Evolutionary conservation across 2,888 invertebrate genomes (phyloP).

Genomic region (Eupithecia subfuscata): DNA sequence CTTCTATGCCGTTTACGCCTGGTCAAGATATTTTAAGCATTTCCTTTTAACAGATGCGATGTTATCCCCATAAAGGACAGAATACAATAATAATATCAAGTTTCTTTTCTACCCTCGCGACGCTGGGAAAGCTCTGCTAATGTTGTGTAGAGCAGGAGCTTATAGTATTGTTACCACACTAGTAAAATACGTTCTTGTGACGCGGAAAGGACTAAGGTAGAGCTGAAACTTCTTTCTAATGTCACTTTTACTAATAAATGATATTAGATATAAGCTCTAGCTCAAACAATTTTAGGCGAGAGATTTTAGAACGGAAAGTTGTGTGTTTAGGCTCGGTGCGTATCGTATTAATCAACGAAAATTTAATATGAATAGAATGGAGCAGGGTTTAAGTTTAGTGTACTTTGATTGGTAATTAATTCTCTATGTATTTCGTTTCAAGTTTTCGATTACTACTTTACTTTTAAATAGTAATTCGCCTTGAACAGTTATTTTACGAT

Average conservation of each 20-base stretch:
- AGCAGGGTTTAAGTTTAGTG: background rate
- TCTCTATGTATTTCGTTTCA: background rate
- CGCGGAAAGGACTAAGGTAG: background rate
- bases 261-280: background rate
- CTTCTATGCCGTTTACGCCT: background rate
- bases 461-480: too few relatives aligned
- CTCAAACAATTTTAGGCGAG: background rate
- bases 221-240: background rate
- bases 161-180: background rate
- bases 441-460: background rate
- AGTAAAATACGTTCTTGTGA: background rate
- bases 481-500: too few relatives aligned
- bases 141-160: constrained; percentile 54
- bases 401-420: background rate
- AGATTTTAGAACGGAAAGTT: background rate
- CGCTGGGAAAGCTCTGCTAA: constrained; percentile 55
- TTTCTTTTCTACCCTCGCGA: constrained; percentile 52
- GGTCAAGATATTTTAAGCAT: constrained; percentile 11
- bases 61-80: constrained; percentile 41
- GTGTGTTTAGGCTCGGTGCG: background rate
- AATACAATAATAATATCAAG: constrained; percentile 56
- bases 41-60: constrained; percentile 9
- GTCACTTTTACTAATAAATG: too few relatives aligned
- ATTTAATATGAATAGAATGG: background rate
- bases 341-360: background rate